Evolutionary conservation across 2,797 vertebrate species (phyloP).

Genomic region (Siniperca scherzeri): DNA sequence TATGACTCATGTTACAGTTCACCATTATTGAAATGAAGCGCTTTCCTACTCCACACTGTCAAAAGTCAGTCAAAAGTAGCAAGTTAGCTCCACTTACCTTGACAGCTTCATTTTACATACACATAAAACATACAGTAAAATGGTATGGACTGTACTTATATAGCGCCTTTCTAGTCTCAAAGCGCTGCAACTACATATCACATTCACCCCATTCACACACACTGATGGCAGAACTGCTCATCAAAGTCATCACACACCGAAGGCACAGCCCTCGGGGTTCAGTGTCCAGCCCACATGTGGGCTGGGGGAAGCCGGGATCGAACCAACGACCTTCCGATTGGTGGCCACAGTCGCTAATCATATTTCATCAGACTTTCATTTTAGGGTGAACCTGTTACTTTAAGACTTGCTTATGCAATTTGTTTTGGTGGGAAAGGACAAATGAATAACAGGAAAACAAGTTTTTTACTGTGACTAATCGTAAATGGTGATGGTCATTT

Average conservation of each 20-base stretch:
- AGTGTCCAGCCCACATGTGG: no score
- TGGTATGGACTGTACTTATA: background rate
- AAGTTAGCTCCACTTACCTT: background rate
- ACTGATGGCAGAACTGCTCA: no score
- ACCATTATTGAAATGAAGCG: background rate
- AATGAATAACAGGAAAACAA: background rate
- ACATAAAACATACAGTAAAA: background rate
- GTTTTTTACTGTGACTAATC: background rate
- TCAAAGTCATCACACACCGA: no score
- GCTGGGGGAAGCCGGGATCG: no score
- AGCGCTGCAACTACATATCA: no score
- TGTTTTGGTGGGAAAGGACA: background rate
- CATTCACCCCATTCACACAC: no score
- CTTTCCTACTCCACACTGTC: background rate
- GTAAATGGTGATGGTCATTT: background rate
- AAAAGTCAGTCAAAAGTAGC: background rate
- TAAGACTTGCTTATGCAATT: background rate
- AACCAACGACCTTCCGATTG: no score
- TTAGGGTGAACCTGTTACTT: background rate
- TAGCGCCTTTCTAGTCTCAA: no score
- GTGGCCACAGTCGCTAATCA: no score
- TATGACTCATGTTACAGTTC: background rate
- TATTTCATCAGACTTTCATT: background rate
- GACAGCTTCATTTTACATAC: background rate
- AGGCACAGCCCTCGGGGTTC: no score